phyloP scores from a whole-genome alignment of 2,797 vertebrate species.

The Falco berigora region DNA sequence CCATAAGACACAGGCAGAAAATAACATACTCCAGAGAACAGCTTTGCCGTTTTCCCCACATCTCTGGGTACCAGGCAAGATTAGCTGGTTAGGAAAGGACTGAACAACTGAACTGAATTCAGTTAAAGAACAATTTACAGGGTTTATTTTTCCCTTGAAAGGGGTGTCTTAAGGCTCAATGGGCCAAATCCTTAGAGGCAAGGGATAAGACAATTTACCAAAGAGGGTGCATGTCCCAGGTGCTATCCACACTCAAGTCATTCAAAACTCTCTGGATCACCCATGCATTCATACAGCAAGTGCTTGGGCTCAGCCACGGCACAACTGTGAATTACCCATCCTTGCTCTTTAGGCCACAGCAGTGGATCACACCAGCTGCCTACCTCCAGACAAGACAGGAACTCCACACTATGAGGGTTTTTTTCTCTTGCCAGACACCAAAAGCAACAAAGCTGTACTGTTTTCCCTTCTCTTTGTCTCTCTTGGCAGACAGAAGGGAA shows the following conservation, averaged over 20 bases:
- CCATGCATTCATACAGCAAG: not conserved
- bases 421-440: not conserved
- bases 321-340: not conserved
- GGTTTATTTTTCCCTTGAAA: not conserved
- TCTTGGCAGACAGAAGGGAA: not conserved
- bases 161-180: not conserved
- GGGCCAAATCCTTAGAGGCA: not conserved
- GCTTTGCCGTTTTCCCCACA: not conserved
- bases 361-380: not conserved
- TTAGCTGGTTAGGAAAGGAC: not conserved
- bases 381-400: not conserved
- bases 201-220: not conserved
- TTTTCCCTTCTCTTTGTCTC: not conserved
- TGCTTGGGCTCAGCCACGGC: not conserved
- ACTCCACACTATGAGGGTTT: fast-evolving
- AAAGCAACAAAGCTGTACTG: not conserved
- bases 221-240: fast-evolving
- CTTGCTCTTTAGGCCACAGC: not conserved
- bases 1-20: fast-evolving
- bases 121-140: not conserved
- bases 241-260: not conserved
- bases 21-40: not conserved
- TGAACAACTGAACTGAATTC: not conserved
- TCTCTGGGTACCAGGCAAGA: not conserved
- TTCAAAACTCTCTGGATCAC: not conserved